These are phyloP conservation scores for Listronotus bonariensis DNA, from an alignment of 1,140 invertebrate genomes.

Conservation along the genomic window DNA sequence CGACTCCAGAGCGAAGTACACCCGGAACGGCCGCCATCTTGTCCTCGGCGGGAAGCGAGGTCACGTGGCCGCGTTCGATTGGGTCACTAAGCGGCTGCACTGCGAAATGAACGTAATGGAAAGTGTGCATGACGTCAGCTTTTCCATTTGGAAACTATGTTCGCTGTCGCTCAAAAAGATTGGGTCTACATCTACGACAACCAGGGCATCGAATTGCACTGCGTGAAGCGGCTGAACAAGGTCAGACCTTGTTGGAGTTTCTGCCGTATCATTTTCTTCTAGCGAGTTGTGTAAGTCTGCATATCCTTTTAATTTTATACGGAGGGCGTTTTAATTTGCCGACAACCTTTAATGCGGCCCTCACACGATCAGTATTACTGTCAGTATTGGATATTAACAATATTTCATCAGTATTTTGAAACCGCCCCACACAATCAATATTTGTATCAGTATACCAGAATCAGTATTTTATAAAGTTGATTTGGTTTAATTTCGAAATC, in stretches of 20 bases:
- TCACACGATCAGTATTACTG: no score
- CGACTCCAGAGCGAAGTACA: conserved; percentile 71
- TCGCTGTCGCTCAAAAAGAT: conserved; percentile 94
- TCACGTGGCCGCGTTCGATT: conserved; percentile 96
- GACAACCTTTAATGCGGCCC: no score
- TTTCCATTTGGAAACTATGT: conserved; percentile 97
- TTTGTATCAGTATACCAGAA: no score
- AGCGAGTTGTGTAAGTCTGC: conserved; percentile 72
- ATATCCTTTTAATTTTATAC: neutral
- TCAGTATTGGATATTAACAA: no score
- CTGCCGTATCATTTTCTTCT: conserved; percentile 97
- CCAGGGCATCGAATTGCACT: conserved; percentile 95
- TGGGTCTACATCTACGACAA: conserved; percentile 99
- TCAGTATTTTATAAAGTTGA: no score
- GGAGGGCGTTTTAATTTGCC: conserved; percentile 5
- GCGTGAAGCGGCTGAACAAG: conserved; percentile 84
- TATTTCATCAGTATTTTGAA: no score
- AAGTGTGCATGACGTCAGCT: conserved; percentile 87
- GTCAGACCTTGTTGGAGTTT: conserved; percentile 87
- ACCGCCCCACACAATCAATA: no score
- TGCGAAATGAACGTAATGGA: conserved; percentile 99
- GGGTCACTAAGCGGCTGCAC: conserved; percentile 92
- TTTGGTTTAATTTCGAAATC: no score
- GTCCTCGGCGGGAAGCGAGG: conserved; percentile 88
- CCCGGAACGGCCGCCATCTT: conserved; percentile 89